Percentiles rank a stretch among this genome's conserved stretches.
phyloP scores from a whole-genome alignment of 2,888 invertebrate genomes.

The Agrochola lychnidis region DNA sequence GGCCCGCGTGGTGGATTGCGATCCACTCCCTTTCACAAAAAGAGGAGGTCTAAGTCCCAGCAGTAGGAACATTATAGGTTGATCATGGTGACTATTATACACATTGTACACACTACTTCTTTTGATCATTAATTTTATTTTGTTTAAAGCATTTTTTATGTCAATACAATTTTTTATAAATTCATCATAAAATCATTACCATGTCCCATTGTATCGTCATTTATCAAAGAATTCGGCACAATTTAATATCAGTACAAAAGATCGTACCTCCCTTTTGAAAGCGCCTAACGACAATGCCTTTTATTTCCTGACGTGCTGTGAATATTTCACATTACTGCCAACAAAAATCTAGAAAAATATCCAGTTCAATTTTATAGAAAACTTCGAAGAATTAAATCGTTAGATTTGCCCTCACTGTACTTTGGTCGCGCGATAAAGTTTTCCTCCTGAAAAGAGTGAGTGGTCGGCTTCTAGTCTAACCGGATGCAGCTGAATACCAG shows the following conservation, averaged over 20 bases:
- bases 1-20: too few relatives aligned
- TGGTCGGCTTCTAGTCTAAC: too few relatives aligned
- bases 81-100: too few relatives aligned
- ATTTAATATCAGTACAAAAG: slow-evolving; percentile 44
- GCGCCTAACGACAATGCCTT: slow-evolving; percentile 34
- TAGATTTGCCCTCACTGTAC: background rate
- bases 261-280: slow-evolving; percentile 18
- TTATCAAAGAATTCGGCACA: slow-evolving; percentile 37
- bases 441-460: background rate
- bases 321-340: slow-evolving; percentile 49
- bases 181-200: slow-evolving; percentile 16
- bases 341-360: slow-evolving; percentile 59
- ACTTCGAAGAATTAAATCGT: slow-evolving; percentile 6
- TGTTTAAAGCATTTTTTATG: background rate
- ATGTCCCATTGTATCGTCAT: slow-evolving; percentile 23
- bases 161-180: slow-evolving; percentile 2
- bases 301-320: slow-evolving; percentile 28
- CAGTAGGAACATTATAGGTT: too few relatives aligned
- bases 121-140: background rate
- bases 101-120: background rate
- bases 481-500: too few relatives aligned
- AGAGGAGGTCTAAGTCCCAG: too few relatives aligned
- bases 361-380: slow-evolving; percentile 51
- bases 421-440: background rate
- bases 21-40: too few relatives aligned